Base-by-base conservation (phyloP, 2,888 invertebrate species). In the Rhagonycha fulva region DNA sequence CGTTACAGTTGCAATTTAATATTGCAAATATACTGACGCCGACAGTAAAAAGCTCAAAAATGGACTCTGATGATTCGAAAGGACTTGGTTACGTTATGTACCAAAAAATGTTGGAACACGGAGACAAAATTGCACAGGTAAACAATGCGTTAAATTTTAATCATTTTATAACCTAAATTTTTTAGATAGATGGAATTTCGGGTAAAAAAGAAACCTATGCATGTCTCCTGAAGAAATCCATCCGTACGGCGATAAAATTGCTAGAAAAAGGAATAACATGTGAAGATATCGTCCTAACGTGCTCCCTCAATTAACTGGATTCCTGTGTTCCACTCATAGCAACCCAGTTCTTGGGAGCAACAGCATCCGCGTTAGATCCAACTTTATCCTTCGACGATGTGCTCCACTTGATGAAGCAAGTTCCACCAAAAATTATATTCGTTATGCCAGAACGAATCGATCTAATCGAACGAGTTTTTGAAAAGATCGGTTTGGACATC, bases 261-360 rank as follows among this genome's bases (percentile, higher is more conserved):
- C 72, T 76, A 66, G 85, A 84, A 11, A 69, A 62, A 26, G 89
- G 89, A 5, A 76, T 90, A 1, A 79, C 84, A 62, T 76, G 80
- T 2, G 88, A 88, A 0, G 90, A 90, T 78, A 87, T 90, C 3
- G 86, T 91, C 69, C 81, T 87, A 0, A 78, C 89, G 0, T 89
- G 90, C 85, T 88, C 88, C 4, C 86, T 87, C 0, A 90, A 88
- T 77, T 88, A 89, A 32, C 30, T 89, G 4, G 86, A 90, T 72
- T 81, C 88, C 9, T 83, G 84, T 1, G 85, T 90, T 24, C 89
- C 90, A 0, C 87, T 88, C 67, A 86, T 90, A 62, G 89, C 90
- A 1, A 87, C 88, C 0, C 78, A 89, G 3, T 89, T 87, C 79
- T 84, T 89, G 5, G 90, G 90, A 2, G 84, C 84, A 7, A 82